Conservation (phyloP, 1,140 invertebrate species). For the Zaprionus gabonicus region DNA sequence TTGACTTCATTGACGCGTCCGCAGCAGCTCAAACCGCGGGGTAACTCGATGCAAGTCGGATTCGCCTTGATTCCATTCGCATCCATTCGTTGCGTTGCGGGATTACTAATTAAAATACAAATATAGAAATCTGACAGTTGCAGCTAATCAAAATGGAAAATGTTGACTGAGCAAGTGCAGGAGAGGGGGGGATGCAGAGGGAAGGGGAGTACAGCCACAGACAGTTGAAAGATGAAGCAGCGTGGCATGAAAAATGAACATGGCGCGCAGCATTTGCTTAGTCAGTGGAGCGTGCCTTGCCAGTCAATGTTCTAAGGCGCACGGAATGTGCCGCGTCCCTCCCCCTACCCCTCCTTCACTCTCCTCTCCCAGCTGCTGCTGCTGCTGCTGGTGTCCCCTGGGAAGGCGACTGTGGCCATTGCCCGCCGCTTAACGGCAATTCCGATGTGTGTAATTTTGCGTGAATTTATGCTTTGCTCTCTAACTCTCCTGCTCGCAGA, state of each 20-base stretch:
- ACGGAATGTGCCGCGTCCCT: not conserved
- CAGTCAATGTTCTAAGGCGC: slow-evolving; percentile 41
- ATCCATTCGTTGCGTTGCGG: not conserved
- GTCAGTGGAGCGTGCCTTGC: slow-evolving; percentile 30
- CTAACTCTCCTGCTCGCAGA: slow-evolving; percentile 30
- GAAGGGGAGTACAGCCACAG: not conserved
- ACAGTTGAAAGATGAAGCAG: slow-evolving; percentile 39
- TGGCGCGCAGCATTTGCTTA: slow-evolving; percentile 39
- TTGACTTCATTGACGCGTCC: slow-evolving; percentile 60
- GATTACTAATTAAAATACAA: slow-evolving; percentile 60
- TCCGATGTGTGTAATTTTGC: slow-evolving; percentile 73
- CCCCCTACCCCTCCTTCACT: not conserved
- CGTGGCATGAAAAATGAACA: slow-evolving; percentile 47
- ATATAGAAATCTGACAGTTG: slow-evolving; percentile 28
- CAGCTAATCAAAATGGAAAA: slow-evolving; percentile 50
- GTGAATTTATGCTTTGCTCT: slow-evolving; percentile 73
- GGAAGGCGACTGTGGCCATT: slow-evolving; percentile 43
- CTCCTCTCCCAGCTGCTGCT: not conserved
- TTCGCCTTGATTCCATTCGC: not conserved
- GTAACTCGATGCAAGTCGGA: slow-evolving; percentile 3
- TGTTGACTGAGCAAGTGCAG: not conserved
- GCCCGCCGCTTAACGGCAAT: slow-evolving; percentile 53
- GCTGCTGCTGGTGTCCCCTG: slow-evolving; percentile 20
- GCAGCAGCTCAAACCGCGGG: slow-evolving; percentile 1
- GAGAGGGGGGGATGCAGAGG: not conserved